A percentile compares a stretch with the other conserved stretches of the same genome.
These are phyloP conservation scores for Saccopteryx bilineata DNA, from an alignment of 2,113 vertebrate genomes.

Conservation along the genomic window DNA sequence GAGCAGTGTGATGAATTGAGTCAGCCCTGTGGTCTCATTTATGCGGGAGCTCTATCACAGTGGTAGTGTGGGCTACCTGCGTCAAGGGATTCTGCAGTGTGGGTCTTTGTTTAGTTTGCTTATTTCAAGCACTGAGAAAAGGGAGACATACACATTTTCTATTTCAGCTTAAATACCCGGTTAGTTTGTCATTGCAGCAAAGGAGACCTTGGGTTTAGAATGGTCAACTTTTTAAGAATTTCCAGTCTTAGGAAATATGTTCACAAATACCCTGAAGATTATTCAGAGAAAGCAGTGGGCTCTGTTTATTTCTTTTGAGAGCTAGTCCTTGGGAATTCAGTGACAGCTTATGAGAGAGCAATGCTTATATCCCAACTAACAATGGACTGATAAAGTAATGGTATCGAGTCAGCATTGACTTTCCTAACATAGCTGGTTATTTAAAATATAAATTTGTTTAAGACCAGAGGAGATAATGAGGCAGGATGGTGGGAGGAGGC, in stretches of 20 bases:
- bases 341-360: neutral
- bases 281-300: neutral
- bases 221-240: conserved; percentile 52
- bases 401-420: neutral
- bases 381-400: neutral
- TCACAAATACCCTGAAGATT: neutral
- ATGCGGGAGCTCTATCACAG: neutral
- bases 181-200: neutral
- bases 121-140: neutral
- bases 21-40: neutral
- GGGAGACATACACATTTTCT: neutral
- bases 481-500: neutral
- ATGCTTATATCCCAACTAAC: neutral
- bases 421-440: neutral
- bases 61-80: rapidly evolving
- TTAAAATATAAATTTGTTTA: conserved; percentile 30
- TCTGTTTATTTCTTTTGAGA: conserved; percentile 56
- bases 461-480: neutral
- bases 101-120: neutral
- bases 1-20: neutral
- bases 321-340: conserved; percentile 17
- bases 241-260: neutral
- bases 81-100: neutral
- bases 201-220: neutral
- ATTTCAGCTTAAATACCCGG: neutral